Conservation (phyloP, 2,888 invertebrate genomes). For the Phlogophora meticulosa region DNA sequence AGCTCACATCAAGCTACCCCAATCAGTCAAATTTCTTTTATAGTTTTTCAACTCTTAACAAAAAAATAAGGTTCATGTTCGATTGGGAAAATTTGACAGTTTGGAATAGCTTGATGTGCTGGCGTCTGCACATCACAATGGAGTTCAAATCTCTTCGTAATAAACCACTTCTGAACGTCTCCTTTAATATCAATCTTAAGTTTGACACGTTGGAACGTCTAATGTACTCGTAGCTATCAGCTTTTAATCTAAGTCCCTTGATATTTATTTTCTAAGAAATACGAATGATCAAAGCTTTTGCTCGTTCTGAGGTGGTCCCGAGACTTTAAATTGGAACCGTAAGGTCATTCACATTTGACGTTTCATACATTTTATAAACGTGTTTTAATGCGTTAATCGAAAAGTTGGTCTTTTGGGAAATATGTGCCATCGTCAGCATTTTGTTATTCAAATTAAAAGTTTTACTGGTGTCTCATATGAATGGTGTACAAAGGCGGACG, state of each 20-base stretch:
- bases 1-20: too few species aligned
- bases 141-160: too few species aligned
- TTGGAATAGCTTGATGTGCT: too few species aligned
- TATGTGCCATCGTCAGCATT: slow-evolving; percentile 11
- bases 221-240: slow-evolving; percentile 18
- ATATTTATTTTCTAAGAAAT: slow-evolving; percentile 34
- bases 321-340: slow-evolving; percentile 28
- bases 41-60: too few species aligned
- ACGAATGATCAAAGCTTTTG: slow-evolving; percentile 51
- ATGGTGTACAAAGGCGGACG: background rate
- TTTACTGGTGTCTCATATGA: background rate
- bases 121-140: too few species aligned
- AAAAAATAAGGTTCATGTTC: too few species aligned
- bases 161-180: too few species aligned
- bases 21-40: too few species aligned
- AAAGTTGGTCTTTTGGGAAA: slow-evolving; percentile 49
- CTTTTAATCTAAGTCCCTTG: slow-evolving; percentile 37
- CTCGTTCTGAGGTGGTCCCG: slow-evolving; percentile 17
- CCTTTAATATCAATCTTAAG: background rate
- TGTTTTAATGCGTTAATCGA: slow-evolving; percentile 48
- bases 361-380: slow-evolving; percentile 30
- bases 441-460: slow-evolving; percentile 21
- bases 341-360: slow-evolving; percentile 38
- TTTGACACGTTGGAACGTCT: slow-evolving; percentile 2
- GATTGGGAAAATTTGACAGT: too few species aligned